Evolutionary conservation across 2,113 vertebrate genomes (phyloP).

Genomic region (Stictonetta naevosa): DNA sequence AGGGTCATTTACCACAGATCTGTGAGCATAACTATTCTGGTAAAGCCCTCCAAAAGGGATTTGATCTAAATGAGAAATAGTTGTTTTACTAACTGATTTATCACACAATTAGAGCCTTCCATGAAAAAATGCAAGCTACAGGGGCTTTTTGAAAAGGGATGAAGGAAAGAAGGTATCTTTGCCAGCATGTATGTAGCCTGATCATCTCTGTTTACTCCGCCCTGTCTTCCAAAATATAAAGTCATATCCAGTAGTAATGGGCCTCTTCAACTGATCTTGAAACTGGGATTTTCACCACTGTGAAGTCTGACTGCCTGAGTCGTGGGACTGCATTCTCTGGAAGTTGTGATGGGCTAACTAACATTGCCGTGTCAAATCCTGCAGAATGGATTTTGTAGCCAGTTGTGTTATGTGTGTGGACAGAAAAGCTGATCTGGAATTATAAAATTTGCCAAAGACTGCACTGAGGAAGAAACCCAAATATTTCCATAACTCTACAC

Average conservation of each 20-base stretch:
- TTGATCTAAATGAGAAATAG: not conserved
- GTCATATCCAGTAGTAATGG: not conserved
- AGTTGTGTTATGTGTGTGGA: not conserved
- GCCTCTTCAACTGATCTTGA: not conserved
- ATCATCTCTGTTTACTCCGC: not conserved
- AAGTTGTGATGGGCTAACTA: not conserved
- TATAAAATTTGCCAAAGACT: not conserved
- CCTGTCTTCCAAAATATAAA: not conserved
- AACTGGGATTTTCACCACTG: not conserved
- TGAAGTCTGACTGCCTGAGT: not conserved
- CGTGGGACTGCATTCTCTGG: not conserved
- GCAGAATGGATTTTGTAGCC: not conserved
- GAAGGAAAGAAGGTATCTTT: not conserved
- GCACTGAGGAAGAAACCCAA: not conserved
- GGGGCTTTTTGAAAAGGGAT: not conserved
- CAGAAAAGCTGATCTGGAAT: not conserved
- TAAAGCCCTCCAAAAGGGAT: not conserved
- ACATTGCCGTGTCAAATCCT: not conserved
- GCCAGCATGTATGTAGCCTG: no score
- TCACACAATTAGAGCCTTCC: not conserved
- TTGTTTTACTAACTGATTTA: conserved; percentile 5
- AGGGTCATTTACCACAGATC: not conserved
- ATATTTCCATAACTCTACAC: not conserved
- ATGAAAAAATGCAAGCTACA: not conserved
- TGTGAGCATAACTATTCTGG: not conserved